Conservation (phyloP, 2,113 vertebrate species). For the Salvelinus sp. region DNA sequence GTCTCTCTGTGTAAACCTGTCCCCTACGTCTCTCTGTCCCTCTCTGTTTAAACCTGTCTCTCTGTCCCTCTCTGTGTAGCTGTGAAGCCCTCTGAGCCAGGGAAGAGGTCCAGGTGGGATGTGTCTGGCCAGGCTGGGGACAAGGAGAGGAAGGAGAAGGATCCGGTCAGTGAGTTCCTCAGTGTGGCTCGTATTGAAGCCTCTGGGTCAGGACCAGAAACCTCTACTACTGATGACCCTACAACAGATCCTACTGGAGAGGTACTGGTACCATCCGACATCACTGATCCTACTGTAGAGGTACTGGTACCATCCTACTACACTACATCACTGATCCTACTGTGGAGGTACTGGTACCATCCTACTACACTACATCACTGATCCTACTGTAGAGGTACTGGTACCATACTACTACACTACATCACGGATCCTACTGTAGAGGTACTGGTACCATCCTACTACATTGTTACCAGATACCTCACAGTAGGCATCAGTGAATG, state of each 20-base stretch:
- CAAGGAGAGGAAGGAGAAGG: constrained; percentile 61
- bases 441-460: no score
- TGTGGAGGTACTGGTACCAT: no score
- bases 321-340: no score
- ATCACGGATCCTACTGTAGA: no score
- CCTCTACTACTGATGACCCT: constrained; percentile 5
- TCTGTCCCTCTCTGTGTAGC: constrained; percentile 32
- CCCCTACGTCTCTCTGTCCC: background rate
- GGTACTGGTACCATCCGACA: constrained; percentile 27
- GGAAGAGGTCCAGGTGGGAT: constrained; percentile 90
- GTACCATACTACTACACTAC: no score
- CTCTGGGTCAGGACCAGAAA: constrained; percentile 52
- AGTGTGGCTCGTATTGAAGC: constrained; percentile 74
- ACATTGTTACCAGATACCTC: no score
- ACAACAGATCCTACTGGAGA: constrained; percentile 6
- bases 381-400: no score
- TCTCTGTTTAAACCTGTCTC: no score
- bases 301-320: no score
- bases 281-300: no score
- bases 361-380: no score
- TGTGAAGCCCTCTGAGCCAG: constrained; percentile 67
- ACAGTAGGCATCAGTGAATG: no score
- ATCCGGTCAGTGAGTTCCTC: constrained; percentile 78
- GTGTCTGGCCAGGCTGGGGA: constrained; percentile 68
- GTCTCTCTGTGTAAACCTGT: background rate